Conservation (phyloP, 2,113 vertebrate species). For the Theristicus caerulescens region DNA sequence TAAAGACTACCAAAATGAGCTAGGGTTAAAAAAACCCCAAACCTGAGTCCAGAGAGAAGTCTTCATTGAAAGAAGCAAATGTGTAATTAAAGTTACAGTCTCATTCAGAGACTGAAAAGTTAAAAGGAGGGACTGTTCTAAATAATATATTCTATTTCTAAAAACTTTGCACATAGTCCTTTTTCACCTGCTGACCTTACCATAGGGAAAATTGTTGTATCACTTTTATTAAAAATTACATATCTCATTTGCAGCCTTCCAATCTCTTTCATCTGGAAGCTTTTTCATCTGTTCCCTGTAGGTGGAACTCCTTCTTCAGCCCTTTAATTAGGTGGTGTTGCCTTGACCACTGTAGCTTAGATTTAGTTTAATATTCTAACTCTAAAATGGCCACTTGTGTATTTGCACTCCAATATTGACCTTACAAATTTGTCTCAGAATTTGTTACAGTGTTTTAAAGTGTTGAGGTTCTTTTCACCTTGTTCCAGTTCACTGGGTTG, state of each 20-base stretch:
- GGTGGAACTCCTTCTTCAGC: conserved; percentile 11
- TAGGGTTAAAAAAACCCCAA: background rate
- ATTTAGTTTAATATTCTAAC: conserved; percentile 53
- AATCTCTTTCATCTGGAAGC: background rate
- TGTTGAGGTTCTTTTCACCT: background rate
- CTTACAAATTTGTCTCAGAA: conserved; percentile 26
- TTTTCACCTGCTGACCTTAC: conserved; percentile 51
- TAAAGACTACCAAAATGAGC: background rate
- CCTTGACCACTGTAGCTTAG: conserved; percentile 51
- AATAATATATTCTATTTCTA: conserved; percentile 27
- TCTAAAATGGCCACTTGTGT: conserved; percentile 29
- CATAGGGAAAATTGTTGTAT: conserved; percentile 1
- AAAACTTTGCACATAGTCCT: conserved; percentile 12
- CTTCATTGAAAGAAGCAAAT: background rate
- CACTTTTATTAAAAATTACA: conserved; percentile 48
- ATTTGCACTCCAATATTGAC: conserved; percentile 26
- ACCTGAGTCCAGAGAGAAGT: background rate
- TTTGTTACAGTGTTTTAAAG: background rate
- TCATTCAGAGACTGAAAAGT: background rate
- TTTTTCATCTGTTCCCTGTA: conserved; percentile 47
- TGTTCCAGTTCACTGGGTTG: background rate
- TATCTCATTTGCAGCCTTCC: conserved; percentile 34
- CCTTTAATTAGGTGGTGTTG: conserved; percentile 61
- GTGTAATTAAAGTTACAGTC: background rate
- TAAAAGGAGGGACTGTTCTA: background rate